Base-by-base conservation (phyloP, 64 coral and sea anemone species). In the Orbicella faveolata region DNA sequence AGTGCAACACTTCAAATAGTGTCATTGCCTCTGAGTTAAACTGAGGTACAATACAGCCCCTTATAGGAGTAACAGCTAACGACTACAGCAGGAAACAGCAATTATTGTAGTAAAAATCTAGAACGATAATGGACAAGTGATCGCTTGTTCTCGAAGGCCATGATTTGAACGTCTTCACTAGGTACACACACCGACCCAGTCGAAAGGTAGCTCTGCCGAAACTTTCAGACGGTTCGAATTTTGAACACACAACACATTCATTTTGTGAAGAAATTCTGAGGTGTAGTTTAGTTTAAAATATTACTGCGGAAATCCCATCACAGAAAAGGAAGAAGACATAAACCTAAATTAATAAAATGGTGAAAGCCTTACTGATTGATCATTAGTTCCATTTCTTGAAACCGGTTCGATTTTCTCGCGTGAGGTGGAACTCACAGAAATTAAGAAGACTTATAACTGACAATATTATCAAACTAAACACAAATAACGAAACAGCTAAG, bases 341-440 rank as follows among this genome's bases (percentile, higher is more conserved):
- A 81, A 81, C 16, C 17, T 18, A 81, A 57, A n/a, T 52, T 33
- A 23, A 79, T 72, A 51, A 48, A 84, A 84, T 52, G 82, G 36
- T 26, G 16, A 84, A 84, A 25, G 2, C 34, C 14, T 72, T 19
- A 6, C 19, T 84, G 65, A 84, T 72, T 72, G 82, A 84, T 72
- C 82, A 84, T 72, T 66, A 84, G 63, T 64, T 82, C 79, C 1
- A 36, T 64, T 81, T 73, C 70, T 73, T 34, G 34, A 72, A 84
- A 69, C 70, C 37, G 10, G 64, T 84, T 84, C 82, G 37, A 59
- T 25, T 67, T 36, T 69, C 37, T 68, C 82, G 82, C 82, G 82
- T 70, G 82, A 84, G 36, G 30, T 12, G 61, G 35, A 83, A 66
- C 61, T 18, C 23, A 16, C 19, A 41, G 11, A 83, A 66, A 16